phyloP scores from a whole-genome alignment of 2,888 invertebrate species.

The Rhagium mordax region DNA sequence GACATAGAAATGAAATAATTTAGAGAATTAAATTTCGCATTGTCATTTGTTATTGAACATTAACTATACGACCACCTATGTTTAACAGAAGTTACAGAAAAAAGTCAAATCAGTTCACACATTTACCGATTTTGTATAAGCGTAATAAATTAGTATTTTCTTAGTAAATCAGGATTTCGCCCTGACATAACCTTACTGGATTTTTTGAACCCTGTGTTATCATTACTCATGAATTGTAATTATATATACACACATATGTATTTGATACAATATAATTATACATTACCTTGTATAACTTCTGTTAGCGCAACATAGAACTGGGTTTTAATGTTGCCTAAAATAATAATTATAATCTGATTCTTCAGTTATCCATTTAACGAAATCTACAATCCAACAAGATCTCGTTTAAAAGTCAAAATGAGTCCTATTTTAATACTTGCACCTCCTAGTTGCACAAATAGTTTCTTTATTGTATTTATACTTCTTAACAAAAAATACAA shows the following conservation, averaged over 20 bases:
- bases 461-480: no score
- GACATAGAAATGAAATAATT: neutral
- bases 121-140: neutral
- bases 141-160: neutral
- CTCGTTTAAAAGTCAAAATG: no score
- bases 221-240: slow-evolving; percentile 28
- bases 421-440: no score
- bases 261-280: slow-evolving; percentile 5
- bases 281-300: neutral
- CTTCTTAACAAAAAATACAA: no score
- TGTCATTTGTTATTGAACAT: neutral
- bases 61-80: neutral
- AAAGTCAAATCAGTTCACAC: neutral
- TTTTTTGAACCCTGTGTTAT: slow-evolving; percentile 30
- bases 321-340: neutral
- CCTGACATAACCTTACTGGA: neutral
- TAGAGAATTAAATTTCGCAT: neutral
- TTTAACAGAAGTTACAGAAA: neutral
- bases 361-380: neutral
- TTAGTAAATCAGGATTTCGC: neutral
- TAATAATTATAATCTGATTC: neutral
- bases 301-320: neutral
- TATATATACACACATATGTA: no score
- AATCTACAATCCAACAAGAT: no score
- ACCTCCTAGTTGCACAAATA: no score